Base-by-base conservation (phyloP, 2,113 vertebrate genomes). In the Nothocercus nigrocapillus region DNA sequence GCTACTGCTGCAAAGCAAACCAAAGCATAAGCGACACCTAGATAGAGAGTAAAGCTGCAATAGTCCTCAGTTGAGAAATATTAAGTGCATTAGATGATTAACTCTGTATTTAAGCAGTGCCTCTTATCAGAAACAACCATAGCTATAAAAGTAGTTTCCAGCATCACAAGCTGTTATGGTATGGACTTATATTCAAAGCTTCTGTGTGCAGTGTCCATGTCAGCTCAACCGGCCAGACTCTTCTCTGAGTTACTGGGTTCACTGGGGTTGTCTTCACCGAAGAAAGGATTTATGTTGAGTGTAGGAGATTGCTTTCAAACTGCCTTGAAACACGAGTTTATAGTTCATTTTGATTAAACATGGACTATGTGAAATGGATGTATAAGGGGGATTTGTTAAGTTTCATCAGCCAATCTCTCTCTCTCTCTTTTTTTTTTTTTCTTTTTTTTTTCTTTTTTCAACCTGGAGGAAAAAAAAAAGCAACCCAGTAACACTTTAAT, bases 1-100 rank as follows among this genome's bases (percentile, higher is more conserved):
- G 93, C 83, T 87, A 95, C 94, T 88, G 76, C 82, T 81, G 59
- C 84, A 91, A 96, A 98, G 95, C 90, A 96, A 97, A 95, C 96
- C 96, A 95, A 95, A 97, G 97, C 94, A 94, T 96, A 96, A 78
- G 42, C n/a, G 79, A 90, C 95, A 77, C 91, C 88, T 94, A 92
- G 92, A 68, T 56, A 64, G 93, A 95, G 87, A 90, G 80, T 63
- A 94, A 96, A 89, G 87, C 78, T 64, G 59, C 59, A 87, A 56
- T 93, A 94, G 95, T 84, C 87, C 91, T 97, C 75, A 89, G 85
- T 79, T 79, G 90, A 94, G 86, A 95, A 93, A 93, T 93, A 67
- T 66, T 88, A 93, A 96, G 96, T 94, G 95, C 89, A 53, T 95
- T 95, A 94, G 92, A 79, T 42, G 14, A 94, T 61, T 84, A 83